These are phyloP conservation scores for Sylvia borin DNA, from an alignment of 2,797 vertebrate genomes.

Conservation along the genomic window DNA sequence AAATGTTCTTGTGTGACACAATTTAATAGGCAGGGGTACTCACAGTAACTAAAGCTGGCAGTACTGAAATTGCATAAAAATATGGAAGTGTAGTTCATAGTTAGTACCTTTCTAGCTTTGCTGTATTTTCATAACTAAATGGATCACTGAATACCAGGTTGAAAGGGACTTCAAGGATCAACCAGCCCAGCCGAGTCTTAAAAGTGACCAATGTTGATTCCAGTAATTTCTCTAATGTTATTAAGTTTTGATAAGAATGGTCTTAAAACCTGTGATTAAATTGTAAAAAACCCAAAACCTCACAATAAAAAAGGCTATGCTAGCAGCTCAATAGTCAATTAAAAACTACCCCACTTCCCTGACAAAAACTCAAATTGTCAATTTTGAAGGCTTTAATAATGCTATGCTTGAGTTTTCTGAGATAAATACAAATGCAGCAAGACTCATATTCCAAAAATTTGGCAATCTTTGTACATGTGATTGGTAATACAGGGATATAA, in stretches of 20 bases:
- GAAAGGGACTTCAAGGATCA: not conserved
- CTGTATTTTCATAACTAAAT: not conserved
- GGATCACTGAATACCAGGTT: not conserved
- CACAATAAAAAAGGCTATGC: not conserved
- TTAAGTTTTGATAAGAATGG: not conserved
- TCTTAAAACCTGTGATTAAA: not conserved
- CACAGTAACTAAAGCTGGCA: not conserved
- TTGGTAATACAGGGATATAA: constrained; percentile 14
- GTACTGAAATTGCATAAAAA: not conserved
- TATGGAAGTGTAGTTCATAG: not conserved
- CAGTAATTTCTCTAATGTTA: not conserved
- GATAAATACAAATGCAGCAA: not conserved
- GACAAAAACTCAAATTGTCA: not conserved
- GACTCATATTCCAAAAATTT: constrained; percentile 18
- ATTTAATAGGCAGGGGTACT: not conserved
- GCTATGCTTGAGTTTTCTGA: not conserved
- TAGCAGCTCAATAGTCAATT: not conserved
- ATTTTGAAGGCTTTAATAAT: not conserved
- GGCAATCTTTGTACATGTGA: not conserved
- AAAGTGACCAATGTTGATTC: not conserved
- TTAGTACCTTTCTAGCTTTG: not conserved
- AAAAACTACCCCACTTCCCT: not conserved
- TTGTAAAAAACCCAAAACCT: not conserved
- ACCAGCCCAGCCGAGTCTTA: fast-evolving
- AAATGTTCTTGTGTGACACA: not conserved